A percentile compares a stretch with the other conserved stretches of the same genome.
These are phyloP conservation scores for Ophiodon elongatus DNA, from an alignment of 2,113 vertebrate genomes.

Conservation along the genomic window DNA sequence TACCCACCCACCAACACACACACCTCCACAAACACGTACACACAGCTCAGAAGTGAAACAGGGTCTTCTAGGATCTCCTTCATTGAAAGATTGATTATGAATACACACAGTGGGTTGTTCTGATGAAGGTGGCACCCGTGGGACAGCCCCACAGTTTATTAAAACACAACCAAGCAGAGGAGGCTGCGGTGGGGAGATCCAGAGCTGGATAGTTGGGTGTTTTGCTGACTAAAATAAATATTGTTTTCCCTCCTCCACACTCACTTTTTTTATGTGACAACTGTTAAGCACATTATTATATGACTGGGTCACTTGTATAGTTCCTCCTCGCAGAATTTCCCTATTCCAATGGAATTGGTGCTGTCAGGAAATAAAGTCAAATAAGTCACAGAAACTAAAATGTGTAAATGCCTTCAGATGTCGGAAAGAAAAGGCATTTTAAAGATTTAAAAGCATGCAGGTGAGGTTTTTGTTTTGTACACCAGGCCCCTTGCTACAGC, in stretches of 20 bases:
- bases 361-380: neutral
- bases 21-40: slow-evolving; percentile 16
- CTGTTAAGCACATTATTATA: slow-evolving; percentile 38
- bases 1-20: slow-evolving; percentile 27
- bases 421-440: neutral
- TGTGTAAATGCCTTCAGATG: neutral
- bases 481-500: neutral
- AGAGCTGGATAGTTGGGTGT: slow-evolving; percentile 34
- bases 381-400: slow-evolving; percentile 4
- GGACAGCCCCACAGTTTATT: slow-evolving; percentile 67
- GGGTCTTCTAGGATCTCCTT: slow-evolving; percentile 58
- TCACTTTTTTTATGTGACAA: slow-evolving; percentile 43
- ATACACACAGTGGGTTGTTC: slow-evolving; percentile 46
- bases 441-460: neutral
- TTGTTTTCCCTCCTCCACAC: slow-evolving; percentile 62
- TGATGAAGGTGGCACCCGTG: slow-evolving; percentile 51
- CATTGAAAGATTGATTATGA: slow-evolving; percentile 49
- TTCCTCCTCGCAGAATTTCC: slow-evolving; percentile 58
- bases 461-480: neutral
- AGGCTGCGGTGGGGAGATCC: slow-evolving; percentile 58
- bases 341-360: neutral
- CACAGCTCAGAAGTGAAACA: slow-evolving; percentile 9
- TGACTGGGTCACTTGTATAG: slow-evolving; percentile 37
- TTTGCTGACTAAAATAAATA: slow-evolving; percentile 67
- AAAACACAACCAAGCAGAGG: slow-evolving; percentile 47